Evolutionary conservation across 2,113 vertebrate species (phyloP), one percentile per base, ranked within the genome.

Genomic region (Felis chaus): DNA sequence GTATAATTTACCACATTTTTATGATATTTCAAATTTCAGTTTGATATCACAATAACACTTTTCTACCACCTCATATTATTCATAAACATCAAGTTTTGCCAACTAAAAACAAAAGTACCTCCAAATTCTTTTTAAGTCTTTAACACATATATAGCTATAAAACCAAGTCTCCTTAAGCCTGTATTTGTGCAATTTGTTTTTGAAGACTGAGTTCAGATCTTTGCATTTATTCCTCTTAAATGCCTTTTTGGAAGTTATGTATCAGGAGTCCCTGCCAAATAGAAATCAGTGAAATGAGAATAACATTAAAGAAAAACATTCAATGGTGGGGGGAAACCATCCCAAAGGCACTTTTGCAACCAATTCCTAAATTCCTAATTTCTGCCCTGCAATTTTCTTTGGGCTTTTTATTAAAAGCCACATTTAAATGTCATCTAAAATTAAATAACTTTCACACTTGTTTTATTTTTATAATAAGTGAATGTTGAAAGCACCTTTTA

Each of bases 401-500:
- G 61, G 31, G 36, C 71, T 93, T 88, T 85, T 73, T 66, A 76
- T 95, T 45, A 83, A 95, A 88, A 81, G 29, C 29, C 50, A 76
- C 29, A 48, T 81, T 96, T 95, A 92, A 87, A 74, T 94, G 53
- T 68, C 11, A 69, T 74, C 79, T 76, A 96, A 96, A 97, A 79
- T 89, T 66, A 79, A 8, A 1, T 50, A 71, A 91, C 48, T 41
- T 31, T 78, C 74, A n/a, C 6, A 53, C 21, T 87, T 10, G 78
- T 85, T 97, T 97, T 81, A 80, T 65, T 92, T 85, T 87, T 89
- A 63, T 91, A 82, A 68, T 84, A 92, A 65, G 33, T 66, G 94
- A 69, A 81, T 33, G 76, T 63, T 68, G 3, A 94, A 96, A 97
- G 55, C 18, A n/a, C 12, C 19, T 86, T 91, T 68, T 73, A 41